A percentile compares a stretch with the other conserved stretches of the same genome.
phyloP scores from a whole-genome alignment of 1,140 invertebrate species.

The Oreohelix idahoensis region DNA sequence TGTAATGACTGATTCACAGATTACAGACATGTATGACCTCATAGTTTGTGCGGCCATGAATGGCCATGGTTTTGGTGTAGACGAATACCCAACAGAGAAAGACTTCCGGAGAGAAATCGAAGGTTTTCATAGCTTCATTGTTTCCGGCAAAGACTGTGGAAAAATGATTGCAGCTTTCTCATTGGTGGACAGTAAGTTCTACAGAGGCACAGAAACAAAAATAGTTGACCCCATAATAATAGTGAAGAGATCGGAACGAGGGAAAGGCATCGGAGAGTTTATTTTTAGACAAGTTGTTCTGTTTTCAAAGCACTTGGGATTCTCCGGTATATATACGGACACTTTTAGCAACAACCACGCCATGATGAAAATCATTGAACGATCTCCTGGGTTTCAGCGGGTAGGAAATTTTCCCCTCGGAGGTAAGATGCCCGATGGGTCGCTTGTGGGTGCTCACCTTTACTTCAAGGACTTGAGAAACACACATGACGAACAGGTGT shows the following conservation, averaged over 20 bases:
- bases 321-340: slow-evolving; percentile 54
- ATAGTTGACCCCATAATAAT: slow-evolving; percentile 54
- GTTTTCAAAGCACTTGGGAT: slow-evolving; percentile 52
- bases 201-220: slow-evolving; percentile 43
- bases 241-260: slow-evolving; percentile 47
- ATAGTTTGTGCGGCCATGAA: slow-evolving; percentile 49
- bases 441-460: slow-evolving; percentile 46
- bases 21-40: slow-evolving; percentile 52
- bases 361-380: slow-evolving; percentile 56
- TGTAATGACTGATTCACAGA: slow-evolving; percentile 46
- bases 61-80: slow-evolving; percentile 54
- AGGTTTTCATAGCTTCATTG: slow-evolving; percentile 49
- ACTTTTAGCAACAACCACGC: slow-evolving; percentile 55
- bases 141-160: slow-evolving; percentile 44
- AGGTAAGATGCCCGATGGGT: slow-evolving; percentile 47
- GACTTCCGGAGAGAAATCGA: slow-evolving; percentile 54
- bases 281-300: slow-evolving; percentile 46
- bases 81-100: slow-evolving; percentile 55
- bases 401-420: slow-evolving; percentile 56
- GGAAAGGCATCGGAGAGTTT: slow-evolving; percentile 54
- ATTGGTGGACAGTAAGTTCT: slow-evolving; percentile 54
- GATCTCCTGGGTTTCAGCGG: slow-evolving; percentile 47
- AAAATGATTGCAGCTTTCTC: slow-evolving; percentile 53
- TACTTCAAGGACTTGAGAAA: slow-evolving; percentile 51
- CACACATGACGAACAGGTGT: not conserved